These are phyloP conservation scores for Drosophila mayri DNA, from an alignment of 1,140 invertebrate species.

Conservation along the genomic window DNA sequence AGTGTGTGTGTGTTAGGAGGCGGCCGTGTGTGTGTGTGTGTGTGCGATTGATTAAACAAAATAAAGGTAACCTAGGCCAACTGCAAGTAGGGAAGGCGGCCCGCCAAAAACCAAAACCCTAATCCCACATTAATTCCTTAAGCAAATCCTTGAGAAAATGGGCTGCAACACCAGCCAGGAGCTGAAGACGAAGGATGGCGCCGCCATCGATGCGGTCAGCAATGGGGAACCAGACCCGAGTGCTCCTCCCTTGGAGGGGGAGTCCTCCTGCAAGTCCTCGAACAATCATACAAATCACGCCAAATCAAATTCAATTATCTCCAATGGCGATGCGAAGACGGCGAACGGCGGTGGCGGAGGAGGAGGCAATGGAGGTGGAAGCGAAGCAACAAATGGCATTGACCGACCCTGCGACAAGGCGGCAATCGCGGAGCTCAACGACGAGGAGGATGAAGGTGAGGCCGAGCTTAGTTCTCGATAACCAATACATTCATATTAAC, in stretches of 20 bases:
- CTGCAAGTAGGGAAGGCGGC: conserved; percentile 50
- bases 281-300: conserved; percentile 78
- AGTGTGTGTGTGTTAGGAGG: conserved; percentile 4
- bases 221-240: conserved; percentile 70
- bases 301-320: conserved; percentile 83
- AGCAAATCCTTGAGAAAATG: conserved; percentile 54
- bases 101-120: conserved; percentile 20
- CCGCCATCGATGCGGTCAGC: conserved; percentile 71
- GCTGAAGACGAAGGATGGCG: conserved; percentile 81
- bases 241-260: conserved; percentile 59
- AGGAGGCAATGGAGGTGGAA: conserved; percentile 4
- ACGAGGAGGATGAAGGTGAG: conserved; percentile 83
- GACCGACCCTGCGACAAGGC: conserved; percentile 76
- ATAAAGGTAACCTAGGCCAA: conserved; percentile 77
- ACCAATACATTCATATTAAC: conserved; percentile 40
- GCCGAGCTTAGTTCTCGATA: conserved; percentile 38
- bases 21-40: conserved; percentile 8
- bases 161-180: conserved; percentile 84
- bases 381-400: conserved; percentile 73
- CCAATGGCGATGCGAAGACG: conserved; percentile 76
- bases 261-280: conserved; percentile 54
- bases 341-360: conserved; percentile 26
- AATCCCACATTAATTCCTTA: neutral
- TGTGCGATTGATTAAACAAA: conserved; percentile 79
- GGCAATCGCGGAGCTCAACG: conserved; percentile 74